These are phyloP conservation scores for Sycophaga agraensis DNA, from an alignment of 1,140 invertebrate species.

Conservation along the genomic window DNA sequence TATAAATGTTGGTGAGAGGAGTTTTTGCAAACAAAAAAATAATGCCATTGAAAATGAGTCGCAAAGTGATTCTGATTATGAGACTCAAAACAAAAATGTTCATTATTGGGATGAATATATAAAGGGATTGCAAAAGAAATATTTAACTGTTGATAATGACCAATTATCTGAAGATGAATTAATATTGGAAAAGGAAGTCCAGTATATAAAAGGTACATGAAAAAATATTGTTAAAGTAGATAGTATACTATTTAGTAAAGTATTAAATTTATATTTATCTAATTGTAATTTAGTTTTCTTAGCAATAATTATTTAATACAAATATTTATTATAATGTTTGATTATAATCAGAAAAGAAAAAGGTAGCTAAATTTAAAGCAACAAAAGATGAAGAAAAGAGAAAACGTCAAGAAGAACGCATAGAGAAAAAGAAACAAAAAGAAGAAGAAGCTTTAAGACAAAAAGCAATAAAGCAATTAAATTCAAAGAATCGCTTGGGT, in stretches of 20 bases:
- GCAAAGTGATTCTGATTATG: conserved; percentile 11
- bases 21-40: not conserved
- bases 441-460: conserved; percentile 42
- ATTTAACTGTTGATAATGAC: not conserved
- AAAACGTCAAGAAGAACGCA: conserved; percentile 6
- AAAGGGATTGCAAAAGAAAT: not conserved
- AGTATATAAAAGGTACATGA: not conserved
- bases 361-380: not conserved
- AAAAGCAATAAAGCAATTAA: conserved; percentile 46
- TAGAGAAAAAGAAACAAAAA: conserved; percentile 38
- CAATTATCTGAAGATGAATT: conserved; percentile 7
- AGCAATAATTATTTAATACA: not conserved
- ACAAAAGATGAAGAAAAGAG: conserved; percentile 7
- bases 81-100: not conserved
- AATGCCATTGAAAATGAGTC: not conserved
- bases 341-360: not conserved
- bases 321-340: not conserved
- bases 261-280: not conserved
- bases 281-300: not conserved
- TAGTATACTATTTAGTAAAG: not conserved
- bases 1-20: conserved; percentile 28
- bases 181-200: not conserved
- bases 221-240: not conserved
- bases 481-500: conserved; percentile 39
- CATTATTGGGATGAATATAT: not conserved